phyloP scores from a whole-genome alignment of 1,140 invertebrate genomes.

The Musca vetustissima region DNA sequence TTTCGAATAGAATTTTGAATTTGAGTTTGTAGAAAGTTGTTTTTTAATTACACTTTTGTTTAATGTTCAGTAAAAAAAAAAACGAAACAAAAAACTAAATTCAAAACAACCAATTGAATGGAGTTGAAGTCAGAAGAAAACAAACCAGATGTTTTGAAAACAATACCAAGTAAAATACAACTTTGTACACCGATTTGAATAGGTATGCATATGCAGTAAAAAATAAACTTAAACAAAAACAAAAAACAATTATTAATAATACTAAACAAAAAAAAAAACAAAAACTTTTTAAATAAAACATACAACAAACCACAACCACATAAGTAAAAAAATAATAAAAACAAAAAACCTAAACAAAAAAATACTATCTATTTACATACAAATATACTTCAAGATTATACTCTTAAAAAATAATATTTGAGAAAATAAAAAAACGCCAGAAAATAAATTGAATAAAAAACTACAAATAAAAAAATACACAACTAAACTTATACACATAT shows the following conservation, averaged over 20 bases:
- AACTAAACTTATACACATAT: slow-evolving; percentile 8
- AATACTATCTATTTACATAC: background rate
- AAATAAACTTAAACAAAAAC: slow-evolving; percentile 16
- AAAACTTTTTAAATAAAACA: slow-evolving; percentile 10
- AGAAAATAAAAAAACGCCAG: too few species aligned
- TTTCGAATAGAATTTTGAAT: too few species aligned
- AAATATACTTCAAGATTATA: slow-evolving; percentile 3
- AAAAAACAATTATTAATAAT: slow-evolving; percentile 30
- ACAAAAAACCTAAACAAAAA: slow-evolving; percentile 1
- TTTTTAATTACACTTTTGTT: too few species aligned
- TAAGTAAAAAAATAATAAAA: slow-evolving; percentile 9
- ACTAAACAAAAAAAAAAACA: slow-evolving; percentile 19
- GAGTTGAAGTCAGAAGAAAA: too few species aligned
- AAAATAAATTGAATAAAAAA: background rate
- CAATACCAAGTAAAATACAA: slow-evolving; percentile 50
- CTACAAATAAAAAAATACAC: background rate
- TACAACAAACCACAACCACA: background rate
- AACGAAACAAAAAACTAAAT: too few species aligned
- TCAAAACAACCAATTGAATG: too few species aligned
- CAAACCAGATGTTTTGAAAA: background rate
- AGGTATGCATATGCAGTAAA: slow-evolving; percentile 45
- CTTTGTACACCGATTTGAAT: slow-evolving; percentile 54
- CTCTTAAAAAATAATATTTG: background rate
- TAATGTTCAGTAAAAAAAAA: too few species aligned
- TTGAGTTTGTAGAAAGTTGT: too few species aligned